Evolutionary conservation across 2,113 vertebrate species (phyloP).

Genomic region (Forbesichthys papilliferus): DNA sequence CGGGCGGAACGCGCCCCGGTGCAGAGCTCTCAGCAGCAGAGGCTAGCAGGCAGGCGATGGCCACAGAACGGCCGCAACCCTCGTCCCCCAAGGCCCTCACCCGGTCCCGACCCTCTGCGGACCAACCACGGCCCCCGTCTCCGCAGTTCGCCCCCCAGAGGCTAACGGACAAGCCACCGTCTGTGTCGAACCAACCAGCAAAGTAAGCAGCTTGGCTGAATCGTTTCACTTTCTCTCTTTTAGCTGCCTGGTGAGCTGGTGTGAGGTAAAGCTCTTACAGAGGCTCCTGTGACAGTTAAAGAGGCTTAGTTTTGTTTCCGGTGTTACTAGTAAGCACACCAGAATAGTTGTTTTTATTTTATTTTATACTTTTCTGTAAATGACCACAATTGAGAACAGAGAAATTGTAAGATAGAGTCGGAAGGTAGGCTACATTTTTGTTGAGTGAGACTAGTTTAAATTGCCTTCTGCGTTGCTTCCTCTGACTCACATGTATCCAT

Average conservation of each 20-base stretch:
- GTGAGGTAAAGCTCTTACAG: conserved; percentile 12
- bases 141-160: background rate
- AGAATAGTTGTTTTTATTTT: no score
- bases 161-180: background rate
- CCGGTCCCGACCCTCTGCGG: background rate
- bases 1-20: conserved; percentile 29
- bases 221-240: background rate
- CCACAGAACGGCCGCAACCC: background rate
- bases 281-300: background rate
- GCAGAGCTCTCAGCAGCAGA: background rate
- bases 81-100: background rate
- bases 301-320: conserved; percentile 8
- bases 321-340: background rate
- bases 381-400: no score
- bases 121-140: background rate
- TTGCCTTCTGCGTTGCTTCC: background rate
- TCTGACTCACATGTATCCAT: background rate
- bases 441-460: no score
- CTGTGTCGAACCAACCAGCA: background rate
- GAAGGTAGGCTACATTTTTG: no score
- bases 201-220: background rate
- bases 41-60: no score
- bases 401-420: no score
- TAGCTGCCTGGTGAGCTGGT: background rate
- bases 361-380: no score